phyloP scores from a whole-genome alignment of 2,888 invertebrate species.

The Limnephilus lunatus region DNA sequence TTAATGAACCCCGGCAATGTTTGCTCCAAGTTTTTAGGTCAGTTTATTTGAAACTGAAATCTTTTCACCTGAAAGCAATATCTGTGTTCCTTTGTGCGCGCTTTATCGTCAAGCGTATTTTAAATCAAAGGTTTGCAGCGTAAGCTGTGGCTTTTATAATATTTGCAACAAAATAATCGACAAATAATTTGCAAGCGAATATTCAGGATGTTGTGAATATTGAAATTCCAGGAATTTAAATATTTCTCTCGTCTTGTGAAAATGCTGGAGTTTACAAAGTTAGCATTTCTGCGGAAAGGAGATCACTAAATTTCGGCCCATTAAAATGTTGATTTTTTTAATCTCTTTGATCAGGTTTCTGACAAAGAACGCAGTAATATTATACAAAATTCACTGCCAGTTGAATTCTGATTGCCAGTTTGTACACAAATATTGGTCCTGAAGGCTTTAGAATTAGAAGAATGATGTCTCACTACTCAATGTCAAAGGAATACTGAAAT shows the following conservation, averaged over 20 bases:
- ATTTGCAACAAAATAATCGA: background rate
- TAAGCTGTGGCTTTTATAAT: background rate
- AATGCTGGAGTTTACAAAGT: background rate
- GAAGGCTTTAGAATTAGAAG: too few species aligned
- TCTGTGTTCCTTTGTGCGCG: background rate
- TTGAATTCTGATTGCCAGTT: too few species aligned
- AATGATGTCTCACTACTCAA: too few species aligned
- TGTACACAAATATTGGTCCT: too few species aligned
- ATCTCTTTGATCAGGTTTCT: too few species aligned
- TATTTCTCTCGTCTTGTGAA: background rate
- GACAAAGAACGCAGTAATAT: too few species aligned
- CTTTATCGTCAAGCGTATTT: background rate
- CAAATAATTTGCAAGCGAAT: background rate
- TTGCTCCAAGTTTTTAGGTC: background rate
- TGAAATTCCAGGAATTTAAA: background rate
- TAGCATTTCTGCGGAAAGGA: background rate
- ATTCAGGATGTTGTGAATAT: background rate
- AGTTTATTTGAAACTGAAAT: background rate
- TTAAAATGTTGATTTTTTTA: background rate
- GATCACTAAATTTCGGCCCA: background rate
- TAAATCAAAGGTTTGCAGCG: background rate
- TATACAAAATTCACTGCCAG: too few species aligned
- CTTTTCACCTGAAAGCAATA: conserved; percentile 2
- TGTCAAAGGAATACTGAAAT: too few species aligned
- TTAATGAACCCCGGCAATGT: background rate